phyloP scores from a whole-genome alignment of 2,888 invertebrate genomes.

The Sesia apiformis region DNA sequence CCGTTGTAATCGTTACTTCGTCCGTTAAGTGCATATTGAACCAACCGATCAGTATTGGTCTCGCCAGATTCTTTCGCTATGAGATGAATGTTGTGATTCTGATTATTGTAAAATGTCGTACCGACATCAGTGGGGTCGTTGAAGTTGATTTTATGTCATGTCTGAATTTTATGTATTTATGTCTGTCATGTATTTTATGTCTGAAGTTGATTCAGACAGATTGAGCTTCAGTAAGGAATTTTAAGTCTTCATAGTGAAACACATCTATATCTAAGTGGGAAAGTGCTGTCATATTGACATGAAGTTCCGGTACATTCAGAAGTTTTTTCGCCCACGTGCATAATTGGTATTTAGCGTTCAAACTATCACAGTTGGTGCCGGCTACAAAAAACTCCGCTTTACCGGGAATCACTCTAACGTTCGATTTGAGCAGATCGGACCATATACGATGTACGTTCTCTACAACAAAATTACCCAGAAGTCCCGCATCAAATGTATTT shows the following conservation, averaged over 20 bases:
- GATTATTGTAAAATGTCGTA: background rate
- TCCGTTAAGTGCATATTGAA: constrained; percentile 78
- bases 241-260: background rate
- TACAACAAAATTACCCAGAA: constrained; percentile 84
- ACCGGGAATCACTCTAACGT: background rate
- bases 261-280: background rate
- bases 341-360: background rate
- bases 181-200: too few species aligned
- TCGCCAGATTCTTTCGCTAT: constrained; percentile 30
- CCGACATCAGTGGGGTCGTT: background rate
- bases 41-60: constrained; percentile 78
- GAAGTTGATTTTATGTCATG: background rate
- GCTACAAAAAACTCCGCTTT: background rate
- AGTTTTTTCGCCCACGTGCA: background rate
- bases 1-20: constrained; percentile 66
- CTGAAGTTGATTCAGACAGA: too few species aligned
- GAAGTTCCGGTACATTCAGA: background rate
- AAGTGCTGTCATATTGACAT: background rate
- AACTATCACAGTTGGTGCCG: background rate
- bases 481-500: constrained; percentile 86
- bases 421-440: background rate
- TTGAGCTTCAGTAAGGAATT: background rate
- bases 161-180: too few species aligned
- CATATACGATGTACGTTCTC: constrained; percentile 73
- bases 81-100: background rate